A percentile compares a stretch with the other conserved stretches of the same genome.
These are phyloP conservation scores for Antigone vipio DNA, from an alignment of 2,113 vertebrate species.

Conservation along the genomic window DNA sequence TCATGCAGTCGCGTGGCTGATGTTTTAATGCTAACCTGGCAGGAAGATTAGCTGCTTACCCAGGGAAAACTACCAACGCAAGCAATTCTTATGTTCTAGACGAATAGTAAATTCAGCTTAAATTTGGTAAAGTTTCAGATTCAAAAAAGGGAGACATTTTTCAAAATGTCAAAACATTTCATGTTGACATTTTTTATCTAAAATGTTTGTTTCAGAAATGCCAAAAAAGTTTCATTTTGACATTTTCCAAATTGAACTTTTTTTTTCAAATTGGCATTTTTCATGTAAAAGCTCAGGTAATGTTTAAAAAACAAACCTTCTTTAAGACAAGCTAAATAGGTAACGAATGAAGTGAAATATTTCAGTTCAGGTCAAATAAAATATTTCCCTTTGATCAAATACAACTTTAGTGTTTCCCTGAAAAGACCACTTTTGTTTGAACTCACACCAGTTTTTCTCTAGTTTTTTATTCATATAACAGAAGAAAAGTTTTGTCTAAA, in stretches of 20 bases:
- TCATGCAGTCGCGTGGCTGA: neutral
- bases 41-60: conserved; percentile 23
- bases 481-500: neutral
- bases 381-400: neutral
- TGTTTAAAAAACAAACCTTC: neutral
- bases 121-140: conserved; percentile 46
- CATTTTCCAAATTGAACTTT: neutral
- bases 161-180: conserved; percentile 53
- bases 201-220: conserved; percentile 56
- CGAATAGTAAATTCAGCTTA: conserved; percentile 37
- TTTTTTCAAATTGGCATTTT: conserved; percentile 18
- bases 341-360: neutral
- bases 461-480: neutral
- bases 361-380: neutral
- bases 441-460: neutral
- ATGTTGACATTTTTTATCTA: conserved; percentile 46
- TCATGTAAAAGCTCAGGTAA: conserved; percentile 19
- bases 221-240: conserved; percentile 39
- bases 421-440: neutral
- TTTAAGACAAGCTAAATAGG: neutral
- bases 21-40: neutral
- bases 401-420: neutral
- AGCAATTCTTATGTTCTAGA: conserved; percentile 24
- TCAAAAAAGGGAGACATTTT: conserved; percentile 11
- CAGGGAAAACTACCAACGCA: neutral